Evolutionary conservation across 2,797 vertebrate species (phyloP).

Genomic region (Borostomias antarcticus): DNA sequence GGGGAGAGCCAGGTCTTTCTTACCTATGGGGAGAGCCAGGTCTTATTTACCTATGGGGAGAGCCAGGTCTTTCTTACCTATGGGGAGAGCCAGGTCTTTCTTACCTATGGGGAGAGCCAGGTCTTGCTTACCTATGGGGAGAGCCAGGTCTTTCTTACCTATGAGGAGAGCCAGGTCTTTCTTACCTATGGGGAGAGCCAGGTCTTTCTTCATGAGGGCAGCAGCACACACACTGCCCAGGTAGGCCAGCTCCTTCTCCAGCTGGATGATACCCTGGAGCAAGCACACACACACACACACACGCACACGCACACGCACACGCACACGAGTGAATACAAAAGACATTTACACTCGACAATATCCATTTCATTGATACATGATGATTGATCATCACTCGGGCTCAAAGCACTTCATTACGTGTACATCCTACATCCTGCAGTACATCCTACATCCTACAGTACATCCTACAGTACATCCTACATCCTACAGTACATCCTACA

Average conservation of each 20-base stretch:
- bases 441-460: too few relatives aligned
- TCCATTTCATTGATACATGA: too few relatives aligned
- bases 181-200: slow-evolving; percentile 94
- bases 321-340: not conserved
- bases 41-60: too few relatives aligned
- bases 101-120: too few relatives aligned
- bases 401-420: too few relatives aligned
- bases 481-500: too few relatives aligned
- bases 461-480: too few relatives aligned
- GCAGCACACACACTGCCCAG: slow-evolving; percentile 96
- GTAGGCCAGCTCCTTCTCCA: slow-evolving; percentile 97
- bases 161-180: slow-evolving; percentile 87
- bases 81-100: slow-evolving; percentile 94
- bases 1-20: too few relatives aligned
- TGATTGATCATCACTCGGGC: too few relatives aligned
- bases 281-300: slow-evolving; percentile 33
- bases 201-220: slow-evolving; percentile 98
- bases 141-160: slow-evolving; percentile 97
- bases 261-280: slow-evolving; percentile 93
- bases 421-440: too few relatives aligned
- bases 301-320: too few relatives aligned
- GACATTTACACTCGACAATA: too few relatives aligned
- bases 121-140: slow-evolving; percentile 87
- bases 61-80: slow-evolving; percentile 82
- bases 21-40: slow-evolving; percentile 93